These are phyloP conservation scores for Temnothorax ravouxi DNA, from an alignment of 2,888 invertebrate genomes.

Conservation along the genomic window DNA sequence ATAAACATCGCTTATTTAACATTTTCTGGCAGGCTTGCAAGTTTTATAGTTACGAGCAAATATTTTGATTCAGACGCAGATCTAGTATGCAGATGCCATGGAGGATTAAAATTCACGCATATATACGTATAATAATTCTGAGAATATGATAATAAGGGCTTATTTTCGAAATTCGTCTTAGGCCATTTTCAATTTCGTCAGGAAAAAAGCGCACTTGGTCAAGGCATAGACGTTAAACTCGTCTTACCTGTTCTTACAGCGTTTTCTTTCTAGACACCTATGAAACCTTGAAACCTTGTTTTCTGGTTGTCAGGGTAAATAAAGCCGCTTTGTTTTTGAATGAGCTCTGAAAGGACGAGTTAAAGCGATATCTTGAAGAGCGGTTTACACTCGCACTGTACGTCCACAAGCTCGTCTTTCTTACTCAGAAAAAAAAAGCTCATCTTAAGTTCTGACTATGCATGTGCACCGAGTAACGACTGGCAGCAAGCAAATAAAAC, in stretches of 20 bases:
- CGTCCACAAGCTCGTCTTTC: conserved; percentile 18
- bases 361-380: conserved; percentile 26
- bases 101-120: no score
- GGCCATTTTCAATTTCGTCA: conserved; percentile 10
- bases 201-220: not conserved
- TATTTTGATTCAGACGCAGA: no score
- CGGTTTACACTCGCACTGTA: conserved; percentile 4
- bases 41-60: no score
- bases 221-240: conserved; percentile 4
- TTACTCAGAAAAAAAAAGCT: conserved; percentile 37
- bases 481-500: conserved; percentile 1
- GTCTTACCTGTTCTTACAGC: conserved; percentile 6
- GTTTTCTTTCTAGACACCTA: not conserved
- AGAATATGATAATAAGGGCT: not conserved
- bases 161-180: not conserved
- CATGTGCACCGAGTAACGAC: not conserved
- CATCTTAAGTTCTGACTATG: conserved; percentile 38
- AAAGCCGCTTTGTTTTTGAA: conserved; percentile 31
- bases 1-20: no score
- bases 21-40: no score
- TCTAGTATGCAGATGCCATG: no score
- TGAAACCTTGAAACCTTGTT: conserved; percentile 28
- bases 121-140: no score
- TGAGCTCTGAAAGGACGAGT: conserved; percentile 31
- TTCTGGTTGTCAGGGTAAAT: conserved; percentile 33